Base-by-base conservation (phyloP, 2,113 vertebrate genomes). In the Kryptolebias marmoratus region DNA sequence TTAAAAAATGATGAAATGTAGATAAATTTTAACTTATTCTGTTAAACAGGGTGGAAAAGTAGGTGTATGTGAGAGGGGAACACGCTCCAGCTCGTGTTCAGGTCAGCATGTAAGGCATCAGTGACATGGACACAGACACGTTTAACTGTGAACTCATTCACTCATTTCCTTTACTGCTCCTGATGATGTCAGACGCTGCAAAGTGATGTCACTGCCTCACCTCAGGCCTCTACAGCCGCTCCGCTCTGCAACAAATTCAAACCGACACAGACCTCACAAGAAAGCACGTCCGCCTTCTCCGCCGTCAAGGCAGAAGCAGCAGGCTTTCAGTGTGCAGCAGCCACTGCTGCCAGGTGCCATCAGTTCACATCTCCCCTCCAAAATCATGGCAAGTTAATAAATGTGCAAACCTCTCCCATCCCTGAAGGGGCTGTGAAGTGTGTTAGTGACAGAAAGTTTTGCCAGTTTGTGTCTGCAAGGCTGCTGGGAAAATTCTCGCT, bases 331-430 rank as follows among this genome's bases (percentile, higher is more conserved):
- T 45, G 71, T 1, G 1, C 79, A 73, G 86, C 85, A 77, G 77
- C 73, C 80, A 57, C 72, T 75, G 74, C 79, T 87, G 84, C 77
- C 88, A 90, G 67, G 86, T 75, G 71, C 61, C 80, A 73, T 87
- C 72, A 75, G 48, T 52, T 85, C 81, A 84, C 73, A 77, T 75
- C 56, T 87, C 70, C 66, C 31, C 74, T 61, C 65, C 57, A 30
- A 80, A 88, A 9, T 14, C 68, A 42, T 39, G 69, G 74, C 70
- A 27, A 70, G 54, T 74, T 68, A 80, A 64, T 63, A 63, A 82
- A 74, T 36, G 12, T 11, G 47, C 28, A 64, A 61, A 57, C 57
- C 72, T 71, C 59, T 39, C 28, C 58, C 31, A 16, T 71, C 69
- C 68, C 67, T 28, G 39, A 8, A 65, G 73, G 64, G 9, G 31